phyloP scores from a whole-genome alignment of 2,113 vertebrate species.

The Ctenomys sociabilis region DNA sequence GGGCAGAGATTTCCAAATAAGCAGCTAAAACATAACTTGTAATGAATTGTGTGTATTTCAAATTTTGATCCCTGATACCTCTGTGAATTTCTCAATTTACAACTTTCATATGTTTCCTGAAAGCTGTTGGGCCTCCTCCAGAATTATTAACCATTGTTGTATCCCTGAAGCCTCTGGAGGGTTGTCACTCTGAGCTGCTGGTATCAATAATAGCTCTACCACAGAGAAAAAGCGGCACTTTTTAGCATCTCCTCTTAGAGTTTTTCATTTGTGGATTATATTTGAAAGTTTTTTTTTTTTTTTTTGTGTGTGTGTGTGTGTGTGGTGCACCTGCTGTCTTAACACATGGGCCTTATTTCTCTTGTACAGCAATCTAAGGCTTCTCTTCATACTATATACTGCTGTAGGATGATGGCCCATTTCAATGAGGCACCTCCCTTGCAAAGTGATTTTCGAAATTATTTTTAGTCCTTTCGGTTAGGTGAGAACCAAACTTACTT shows the following conservation, averaged over 20 bases:
- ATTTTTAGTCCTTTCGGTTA: neutral
- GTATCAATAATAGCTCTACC: neutral
- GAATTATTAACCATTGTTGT: slow-evolving; percentile 35
- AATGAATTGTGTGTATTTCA: slow-evolving; percentile 31
- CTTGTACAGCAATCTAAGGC: neutral
- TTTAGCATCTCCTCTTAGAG: neutral
- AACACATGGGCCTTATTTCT: neutral
- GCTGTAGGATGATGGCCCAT: neutral
- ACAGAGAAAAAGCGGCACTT: slow-evolving; percentile 39
- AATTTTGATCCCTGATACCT: slow-evolving; percentile 46
- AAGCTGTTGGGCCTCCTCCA: slow-evolving; percentile 22
- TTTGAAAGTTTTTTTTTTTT: neutral
- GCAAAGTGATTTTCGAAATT: neutral
- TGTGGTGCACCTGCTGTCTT: slow-evolving; percentile 1
- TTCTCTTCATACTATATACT: neutral
- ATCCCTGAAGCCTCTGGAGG: neutral
- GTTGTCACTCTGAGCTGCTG: neutral
- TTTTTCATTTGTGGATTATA: slow-evolving; percentile 54
- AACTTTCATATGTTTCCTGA: slow-evolving; percentile 40
- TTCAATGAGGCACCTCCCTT: neutral
- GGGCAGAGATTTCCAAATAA: slow-evolving; percentile 53
- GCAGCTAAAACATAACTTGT: slow-evolving; percentile 38
- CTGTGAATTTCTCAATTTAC: slow-evolving; percentile 22
- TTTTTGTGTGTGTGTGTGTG: too few relatives aligned
- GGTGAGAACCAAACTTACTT: neutral